Evolutionary conservation across 2,888 invertebrate species (phyloP).

Genomic region (Amblyteles armatorius): DNA sequence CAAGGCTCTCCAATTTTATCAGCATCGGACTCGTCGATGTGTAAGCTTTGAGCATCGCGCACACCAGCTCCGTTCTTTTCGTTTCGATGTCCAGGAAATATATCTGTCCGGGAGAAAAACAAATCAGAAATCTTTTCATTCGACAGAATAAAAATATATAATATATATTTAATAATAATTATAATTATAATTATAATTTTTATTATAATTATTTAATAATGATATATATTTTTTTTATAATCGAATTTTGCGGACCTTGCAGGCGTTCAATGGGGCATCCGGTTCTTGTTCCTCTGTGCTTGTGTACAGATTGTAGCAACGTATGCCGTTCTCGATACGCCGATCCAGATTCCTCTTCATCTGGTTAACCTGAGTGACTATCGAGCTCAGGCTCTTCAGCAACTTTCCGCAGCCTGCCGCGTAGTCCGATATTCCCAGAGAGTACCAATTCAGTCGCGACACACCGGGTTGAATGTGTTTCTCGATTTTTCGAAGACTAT

Average conservation of each 20-base stretch:
- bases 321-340: constrained; percentile 75
- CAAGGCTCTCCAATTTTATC: constrained; percentile 94
- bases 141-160: neutral
- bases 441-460: constrained; percentile 94
- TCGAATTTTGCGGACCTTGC: constrained; percentile 72
- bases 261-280: constrained; percentile 68
- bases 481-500: constrained; percentile 90
- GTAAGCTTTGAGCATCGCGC: constrained; percentile 90
- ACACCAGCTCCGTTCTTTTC: constrained; percentile 89
- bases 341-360: constrained; percentile 78
- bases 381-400: constrained; percentile 88
- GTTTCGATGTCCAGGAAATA: constrained; percentile 91
- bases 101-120: constrained; percentile 83
- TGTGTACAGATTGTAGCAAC: constrained; percentile 77
- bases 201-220: no score
- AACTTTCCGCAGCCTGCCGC: constrained; percentile 86
- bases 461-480: constrained; percentile 92
- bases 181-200: no score
- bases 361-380: constrained; percentile 89
- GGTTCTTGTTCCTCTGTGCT: constrained; percentile 46
- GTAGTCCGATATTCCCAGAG: constrained; percentile 92
- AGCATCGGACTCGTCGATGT: constrained; percentile 93
- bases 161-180: no score
- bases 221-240: neutral
- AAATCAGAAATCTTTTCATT: constrained; percentile 10